Base-by-base conservation (phyloP, 2,888 invertebrate genomes). In the Margaritifera margaritifera region DNA sequence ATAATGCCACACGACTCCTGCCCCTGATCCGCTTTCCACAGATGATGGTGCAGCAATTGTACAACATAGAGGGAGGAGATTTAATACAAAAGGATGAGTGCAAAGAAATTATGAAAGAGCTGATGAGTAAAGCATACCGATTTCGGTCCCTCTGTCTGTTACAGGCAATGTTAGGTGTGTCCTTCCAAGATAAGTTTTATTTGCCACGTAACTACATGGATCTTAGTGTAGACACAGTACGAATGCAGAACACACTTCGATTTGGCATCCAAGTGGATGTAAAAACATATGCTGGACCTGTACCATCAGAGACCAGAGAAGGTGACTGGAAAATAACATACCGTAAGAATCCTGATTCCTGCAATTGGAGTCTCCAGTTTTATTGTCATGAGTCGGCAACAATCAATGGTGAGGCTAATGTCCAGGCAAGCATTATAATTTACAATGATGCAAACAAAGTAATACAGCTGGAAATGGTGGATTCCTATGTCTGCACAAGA, bases 291-390 rank as follows among this genome's bases (percentile, higher is more conserved):
- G 83, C 84, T 6, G 88, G 89, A 4, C 87, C 89, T 0, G 89
- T 89, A 6, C 89, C 89, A 0, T 82, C 82, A 5, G 84, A 84
- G 52, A 68, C 69, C 19, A 75, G 84, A 1, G 88, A 86, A 50
- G 89, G 87, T 0, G 89, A 90, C 62, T 90, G 90, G 90, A 89
- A 89, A 74, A 86, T 89, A 52, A 89, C 87, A 4, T 90, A 90
- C 80, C 77, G 89, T 50, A 89, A 89, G 68, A 82, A 82, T 56
- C 86, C 84, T 42, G 86, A 88, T 54, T 62, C 31, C 54, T 42
- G 42, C 42, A 71, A 72, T 55, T 89, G 89, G 88, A 82, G 81
- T 1, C 72, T 89, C 53, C 87, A 87, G 79, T 76, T 89, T n/a
- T 88, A 86, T 74, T 87, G 88, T 70, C 87, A 88, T 54, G 89